phyloP scores from a whole-genome alignment of 2,797 vertebrate species.

The Heliangelus exortis region DNA sequence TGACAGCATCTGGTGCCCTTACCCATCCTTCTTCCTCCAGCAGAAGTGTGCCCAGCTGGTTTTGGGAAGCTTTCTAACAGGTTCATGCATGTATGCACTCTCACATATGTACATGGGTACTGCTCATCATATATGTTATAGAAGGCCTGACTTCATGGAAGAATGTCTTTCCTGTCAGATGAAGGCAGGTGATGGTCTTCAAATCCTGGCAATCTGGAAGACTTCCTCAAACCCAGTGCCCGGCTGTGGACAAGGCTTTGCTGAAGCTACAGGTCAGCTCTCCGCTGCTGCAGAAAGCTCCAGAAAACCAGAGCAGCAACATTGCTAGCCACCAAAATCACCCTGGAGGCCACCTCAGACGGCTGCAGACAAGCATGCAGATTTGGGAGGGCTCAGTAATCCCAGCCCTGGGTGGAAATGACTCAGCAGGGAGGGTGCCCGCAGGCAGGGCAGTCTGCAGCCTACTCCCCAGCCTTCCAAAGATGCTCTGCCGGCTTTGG shows the following conservation, averaged over 20 bases:
- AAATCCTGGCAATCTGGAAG: background rate
- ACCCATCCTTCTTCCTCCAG: background rate
- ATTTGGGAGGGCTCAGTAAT: background rate
- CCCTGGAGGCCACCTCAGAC: background rate
- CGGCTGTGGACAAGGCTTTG: background rate
- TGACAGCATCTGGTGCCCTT: background rate
- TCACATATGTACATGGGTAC: too few relatives aligned
- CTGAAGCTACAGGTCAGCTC: background rate
- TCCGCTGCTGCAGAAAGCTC: background rate
- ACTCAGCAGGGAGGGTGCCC: background rate
- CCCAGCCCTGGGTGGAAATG: background rate
- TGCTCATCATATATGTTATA: background rate
- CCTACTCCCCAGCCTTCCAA: background rate
- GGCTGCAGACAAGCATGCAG: fast-evolving
- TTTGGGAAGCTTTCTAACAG: background rate
- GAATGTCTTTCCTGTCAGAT: background rate
- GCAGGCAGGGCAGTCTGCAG: background rate
- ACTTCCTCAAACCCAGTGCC: background rate
- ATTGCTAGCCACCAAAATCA: background rate
- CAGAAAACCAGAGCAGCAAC: background rate
- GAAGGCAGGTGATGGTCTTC: background rate
- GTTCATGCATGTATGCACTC: fast-evolving
- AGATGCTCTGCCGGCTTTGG: background rate
- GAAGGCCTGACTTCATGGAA: background rate
- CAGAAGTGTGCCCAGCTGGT: background rate